Evolutionary conservation across 2,797 vertebrate genomes (phyloP), one percentile per base, ranked within the genome.

Genomic region (Sebastes variabilis): DNA sequence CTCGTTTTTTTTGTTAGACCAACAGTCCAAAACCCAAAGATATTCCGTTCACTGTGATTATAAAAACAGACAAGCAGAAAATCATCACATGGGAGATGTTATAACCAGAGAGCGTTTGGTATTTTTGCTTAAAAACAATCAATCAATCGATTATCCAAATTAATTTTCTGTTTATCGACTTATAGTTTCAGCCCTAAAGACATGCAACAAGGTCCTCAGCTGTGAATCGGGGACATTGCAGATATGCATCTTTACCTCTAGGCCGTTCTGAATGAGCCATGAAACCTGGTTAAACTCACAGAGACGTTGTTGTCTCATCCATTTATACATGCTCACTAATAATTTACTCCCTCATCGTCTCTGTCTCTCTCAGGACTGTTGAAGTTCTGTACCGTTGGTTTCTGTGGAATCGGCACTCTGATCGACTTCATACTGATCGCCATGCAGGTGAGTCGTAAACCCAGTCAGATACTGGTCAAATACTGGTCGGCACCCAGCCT

Each of bases 301-400:
- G 42, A 49, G 16, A 49, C 42, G 16, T 49, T 3, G 3, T 49
- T 49, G 16, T 49, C 34, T 36, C 52, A 20, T 36, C 13, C 5
- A n/a, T 65, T 24, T 22, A 25, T 24, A 24, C 32, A 24, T 14
- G 62, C 13, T 65, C 3, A 25, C 34, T 5, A 7, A 25, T 27
- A 2, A 27, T 25, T 25, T 16, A 8, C 18, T 54, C 7, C 18
- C 13, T 58, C 29, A 18, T 65, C 8, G 22, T 78, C n/a, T 68
- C 30, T 62, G 9, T 74, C 29, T 77, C 83, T 92, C 77, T 77
- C 90, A 99, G 98, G 98, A 66, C 94, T 99, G 88, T 88, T 99
- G 81, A 99, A 99, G 93, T 99, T 99, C 94, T 99, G 98, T 86
- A 99, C 98, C 0, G 98, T 99, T 52, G 98, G 98, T 2, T 99